Evolutionary conservation across 2,888 invertebrate species (phyloP), one percentile per base, ranked within the genome.

Genomic region (Epinotia demarniana): DNA sequence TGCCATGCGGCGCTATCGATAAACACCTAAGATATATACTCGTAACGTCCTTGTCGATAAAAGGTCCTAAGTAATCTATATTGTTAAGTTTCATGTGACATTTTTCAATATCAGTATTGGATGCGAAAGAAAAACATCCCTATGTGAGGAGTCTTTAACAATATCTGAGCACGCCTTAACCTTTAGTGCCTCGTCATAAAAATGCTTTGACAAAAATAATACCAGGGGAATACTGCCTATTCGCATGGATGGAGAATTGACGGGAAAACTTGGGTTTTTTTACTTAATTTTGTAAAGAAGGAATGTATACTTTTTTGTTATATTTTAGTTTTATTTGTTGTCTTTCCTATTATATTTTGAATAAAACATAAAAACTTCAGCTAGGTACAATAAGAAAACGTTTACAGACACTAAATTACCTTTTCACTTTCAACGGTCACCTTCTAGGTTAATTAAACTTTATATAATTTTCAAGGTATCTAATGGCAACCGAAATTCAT

Each of bases 1-100:
- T 78, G 87, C 64, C 61, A 61, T 68, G 72, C 57, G 57, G 43
- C 23, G 62, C 73, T 80, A 77, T 75, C 78, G 78, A 74, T 60
- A 60, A 60, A 46, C 43, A 58, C 43, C 68, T 43, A n/a, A n/a
- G n/a, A n/a, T n/a, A 69, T n/a, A 62, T 12, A 27, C 1, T 27
- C 23, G 23, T 27, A 39, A 33, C 11, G 16, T 11, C 27, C 23
- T 13, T 58, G 12, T 2, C 19, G 11, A 11, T 19, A 23, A 33
- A 60, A 60, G n/a, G 16, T 19, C 60, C 27, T 13, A 33, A n/a
- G 61, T 61, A 12, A 53, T 33, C 27, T 13, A 55, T 33, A 67
- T 6, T n/a, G 67, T 2, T 18, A n/a, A 33, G 16, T 16, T 3
- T 18, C 57, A 19, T 43, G 8, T 19, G 39, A 43, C 19, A 19